Base-by-base conservation (phyloP, 2,888 invertebrate genomes). In the Eueremaeus valkanovi region DNA sequence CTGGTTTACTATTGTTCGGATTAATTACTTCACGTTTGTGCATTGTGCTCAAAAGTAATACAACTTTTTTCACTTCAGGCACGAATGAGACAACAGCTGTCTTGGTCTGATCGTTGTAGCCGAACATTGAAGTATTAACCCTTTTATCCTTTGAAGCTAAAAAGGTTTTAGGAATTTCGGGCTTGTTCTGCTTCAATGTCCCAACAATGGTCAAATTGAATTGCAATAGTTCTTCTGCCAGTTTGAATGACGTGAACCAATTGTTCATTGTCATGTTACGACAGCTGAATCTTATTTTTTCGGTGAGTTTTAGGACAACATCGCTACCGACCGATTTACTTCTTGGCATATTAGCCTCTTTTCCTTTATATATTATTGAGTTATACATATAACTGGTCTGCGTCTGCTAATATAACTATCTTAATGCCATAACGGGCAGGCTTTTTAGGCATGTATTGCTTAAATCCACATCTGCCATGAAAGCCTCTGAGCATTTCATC, bases 361-460 rank as follows among this genome's bases (percentile, higher is more conserved):
- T 21, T 16, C 51, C 21, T 6, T 16, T 16, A 51, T 51, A 51
- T 13, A 51, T n/a, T 51, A 16, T n/a, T 16, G 42, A 8, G 8
- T 42, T 13, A 13, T 8, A 42, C 42, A 42, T 42, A 42, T 42
- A 42, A 42, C 42, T 42, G 8, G 42, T 13, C 21, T 21, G 51
- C 9, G 16, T 51, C 51, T 6, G n/a, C 16, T n/a, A 51, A 51
- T 16, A 51, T 51, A 21, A 51, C 9, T 51, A 51, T 51, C n/a
- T 73, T 73, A 9, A 74, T 74, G 13, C 68, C 68, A 68, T 74
- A 68, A 45, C 42, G 66, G 0, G 66, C 74, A 13, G 74, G 74
- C 42, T 74, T 74, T 24, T 36, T 68, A 13, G 6, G 42, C 18
- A 74, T 74, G 6, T 40, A 74, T n/a, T 36, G n/a, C 24, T 3